These are phyloP conservation scores for Stramonita haemastoma DNA, from an alignment of 2,888 invertebrate genomes.

Conservation along the genomic window DNA sequence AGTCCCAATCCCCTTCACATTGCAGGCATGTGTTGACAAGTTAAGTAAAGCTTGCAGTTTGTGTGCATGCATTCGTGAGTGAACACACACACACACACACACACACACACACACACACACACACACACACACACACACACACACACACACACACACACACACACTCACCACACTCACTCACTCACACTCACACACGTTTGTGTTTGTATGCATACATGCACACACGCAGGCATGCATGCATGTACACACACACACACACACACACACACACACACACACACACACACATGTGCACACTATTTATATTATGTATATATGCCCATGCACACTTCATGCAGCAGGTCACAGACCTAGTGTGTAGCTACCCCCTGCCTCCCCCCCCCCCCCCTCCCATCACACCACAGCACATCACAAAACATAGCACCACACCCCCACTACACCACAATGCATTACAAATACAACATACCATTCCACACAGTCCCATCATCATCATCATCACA, in stretches of 20 bases:
- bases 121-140: conserved; percentile 41
- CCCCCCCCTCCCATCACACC: not conserved
- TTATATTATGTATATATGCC: too few species aligned
- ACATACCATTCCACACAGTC: too few species aligned
- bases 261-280: conserved; percentile 21
- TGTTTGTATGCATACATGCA: too few species aligned
- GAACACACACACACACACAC: conserved; percentile 50
- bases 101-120: conserved; percentile 51
- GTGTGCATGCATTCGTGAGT: not conserved
- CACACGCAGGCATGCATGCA: not conserved
- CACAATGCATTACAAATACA: not conserved
- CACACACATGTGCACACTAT: not conserved
- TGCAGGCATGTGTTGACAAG: not conserved
- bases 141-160: not conserved
- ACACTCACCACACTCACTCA: not conserved
- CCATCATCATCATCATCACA: too few species aligned
- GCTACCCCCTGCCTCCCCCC: too few species aligned
- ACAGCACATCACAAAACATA: not conserved
- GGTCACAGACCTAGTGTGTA: too few species aligned
- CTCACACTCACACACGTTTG: conserved; percentile 5
- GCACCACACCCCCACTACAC: not conserved
- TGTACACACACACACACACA: not conserved
- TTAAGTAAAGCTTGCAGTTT: not conserved
- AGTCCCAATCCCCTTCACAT: too few species aligned
- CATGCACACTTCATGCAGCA: too few species aligned